Evolutionary conservation across 2,797 vertebrate species (phyloP).

Genomic region (Rallus crepitans): DNA sequence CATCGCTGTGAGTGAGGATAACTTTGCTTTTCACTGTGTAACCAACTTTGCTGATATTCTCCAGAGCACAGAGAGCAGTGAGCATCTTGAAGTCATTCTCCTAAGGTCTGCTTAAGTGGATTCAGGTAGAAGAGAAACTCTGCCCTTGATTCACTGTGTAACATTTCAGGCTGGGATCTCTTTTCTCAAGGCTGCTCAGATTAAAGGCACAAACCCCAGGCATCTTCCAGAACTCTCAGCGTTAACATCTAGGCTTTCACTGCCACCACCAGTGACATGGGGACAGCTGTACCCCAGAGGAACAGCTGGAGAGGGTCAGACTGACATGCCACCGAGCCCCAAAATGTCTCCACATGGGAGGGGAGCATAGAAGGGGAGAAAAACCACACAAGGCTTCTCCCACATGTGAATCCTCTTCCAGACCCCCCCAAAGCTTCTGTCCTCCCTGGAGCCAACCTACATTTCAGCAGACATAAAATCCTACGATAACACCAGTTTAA

Average conservation of each 20-base stretch:
- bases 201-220: not conserved
- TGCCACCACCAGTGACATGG: not conserved
- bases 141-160: not conserved
- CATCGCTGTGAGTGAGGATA: not conserved
- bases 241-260: not conserved
- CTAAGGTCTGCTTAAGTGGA: not conserved
- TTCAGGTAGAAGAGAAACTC: not conserved
- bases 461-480: not conserved
- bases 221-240: not conserved
- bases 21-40: not conserved
- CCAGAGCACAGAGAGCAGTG: not conserved
- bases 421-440: not conserved
- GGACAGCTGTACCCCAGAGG: accelerated
- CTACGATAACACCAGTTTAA: not conserved
- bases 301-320: not conserved
- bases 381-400: not conserved
- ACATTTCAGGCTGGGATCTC: not conserved
- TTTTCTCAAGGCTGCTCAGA: not conserved
- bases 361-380: not conserved
- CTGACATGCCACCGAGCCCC: accelerated
- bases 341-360: accelerated
- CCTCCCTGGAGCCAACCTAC: not conserved
- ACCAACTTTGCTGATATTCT: not conserved
- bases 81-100: not conserved
- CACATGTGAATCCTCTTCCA: not conserved